These are phyloP conservation scores for Catagonus wagneri DNA, from an alignment of 2,113 vertebrate species.

Conservation along the genomic window DNA sequence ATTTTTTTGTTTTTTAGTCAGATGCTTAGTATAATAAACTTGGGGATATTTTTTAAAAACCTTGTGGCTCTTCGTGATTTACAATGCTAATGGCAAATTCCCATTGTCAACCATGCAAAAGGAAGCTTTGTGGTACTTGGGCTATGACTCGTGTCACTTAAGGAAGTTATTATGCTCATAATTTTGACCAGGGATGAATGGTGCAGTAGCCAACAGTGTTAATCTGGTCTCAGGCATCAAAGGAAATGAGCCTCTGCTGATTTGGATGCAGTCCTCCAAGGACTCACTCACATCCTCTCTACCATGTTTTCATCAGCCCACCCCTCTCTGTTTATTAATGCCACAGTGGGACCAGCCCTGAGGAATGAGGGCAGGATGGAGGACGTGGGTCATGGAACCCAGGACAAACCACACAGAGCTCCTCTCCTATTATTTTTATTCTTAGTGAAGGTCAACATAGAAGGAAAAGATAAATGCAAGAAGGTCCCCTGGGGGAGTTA, in stretches of 20 bases:
- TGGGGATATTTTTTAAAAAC: neutral
- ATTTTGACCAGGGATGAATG: neutral
- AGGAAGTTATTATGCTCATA: neutral
- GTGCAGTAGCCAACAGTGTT: neutral
- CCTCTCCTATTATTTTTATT: neutral
- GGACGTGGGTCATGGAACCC: neutral
- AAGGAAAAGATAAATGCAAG: neutral
- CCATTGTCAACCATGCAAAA: neutral
- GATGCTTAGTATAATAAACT: neutral
- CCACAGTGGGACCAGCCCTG: neutral
- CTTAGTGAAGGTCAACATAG: neutral
- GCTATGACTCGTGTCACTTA: neutral
- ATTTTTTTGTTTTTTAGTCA: neutral
- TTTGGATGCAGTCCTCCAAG: neutral
- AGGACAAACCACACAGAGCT: neutral
- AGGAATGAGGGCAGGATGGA: neutral
- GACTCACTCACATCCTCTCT: neutral
- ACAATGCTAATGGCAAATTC: neutral
- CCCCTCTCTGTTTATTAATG: neutral
- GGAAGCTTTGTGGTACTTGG: neutral
- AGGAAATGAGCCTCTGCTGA: neutral
- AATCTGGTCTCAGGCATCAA: neutral
- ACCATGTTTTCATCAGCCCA: neutral
- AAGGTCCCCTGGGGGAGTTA: neutral
- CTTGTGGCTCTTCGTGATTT: neutral